phyloP scores from a whole-genome alignment of 2,888 invertebrate species.

The Blastobasis adustella region DNA sequence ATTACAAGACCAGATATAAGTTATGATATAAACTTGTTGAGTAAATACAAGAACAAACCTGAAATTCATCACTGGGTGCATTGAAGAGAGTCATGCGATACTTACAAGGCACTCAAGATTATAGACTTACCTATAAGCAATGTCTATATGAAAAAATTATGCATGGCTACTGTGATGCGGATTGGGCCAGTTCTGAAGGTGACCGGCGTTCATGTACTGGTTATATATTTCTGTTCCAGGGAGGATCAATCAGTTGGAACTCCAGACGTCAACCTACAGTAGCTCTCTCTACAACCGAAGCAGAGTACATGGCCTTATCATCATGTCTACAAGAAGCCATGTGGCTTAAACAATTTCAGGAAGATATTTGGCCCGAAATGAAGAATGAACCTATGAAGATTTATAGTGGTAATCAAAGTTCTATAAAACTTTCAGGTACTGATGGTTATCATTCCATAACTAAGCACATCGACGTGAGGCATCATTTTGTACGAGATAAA shows the following conservation, averaged over 20 bases:
- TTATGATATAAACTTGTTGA: slow-evolving; percentile 8
- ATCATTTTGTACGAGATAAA: too few species aligned
- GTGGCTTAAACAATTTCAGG: background rate
- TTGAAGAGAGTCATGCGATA: background rate
- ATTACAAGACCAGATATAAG: slow-evolving; percentile 15
- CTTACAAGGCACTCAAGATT: background rate
- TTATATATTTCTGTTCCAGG: slow-evolving; percentile 13
- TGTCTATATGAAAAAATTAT: slow-evolving; percentile 13
- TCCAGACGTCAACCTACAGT: slow-evolving; percentile 13
- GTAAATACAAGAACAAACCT: background rate
- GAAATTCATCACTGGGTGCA: background rate
- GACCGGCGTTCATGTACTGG: slow-evolving; percentile 12
- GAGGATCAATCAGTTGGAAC: slow-evolving; percentile 14
- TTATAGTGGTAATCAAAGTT: too few species aligned
- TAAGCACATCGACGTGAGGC: too few species aligned
- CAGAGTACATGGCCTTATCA: slow-evolving; percentile 14
- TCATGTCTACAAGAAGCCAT: slow-evolving; percentile 7
- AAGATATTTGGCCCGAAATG: too few species aligned
- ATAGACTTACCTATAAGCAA: slow-evolving; percentile 1
- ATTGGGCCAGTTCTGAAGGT: background rate
- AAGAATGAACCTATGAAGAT: too few species aligned
- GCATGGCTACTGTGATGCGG: background rate
- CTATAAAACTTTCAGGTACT: too few species aligned
- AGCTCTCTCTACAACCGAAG: slow-evolving; percentile 16
- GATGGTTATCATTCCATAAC: too few species aligned